Evolutionary conservation across 1,140 invertebrate species (phyloP), one percentile per base, ranked within the genome.

Genomic region (Stegodyphus dumicola): DNA sequence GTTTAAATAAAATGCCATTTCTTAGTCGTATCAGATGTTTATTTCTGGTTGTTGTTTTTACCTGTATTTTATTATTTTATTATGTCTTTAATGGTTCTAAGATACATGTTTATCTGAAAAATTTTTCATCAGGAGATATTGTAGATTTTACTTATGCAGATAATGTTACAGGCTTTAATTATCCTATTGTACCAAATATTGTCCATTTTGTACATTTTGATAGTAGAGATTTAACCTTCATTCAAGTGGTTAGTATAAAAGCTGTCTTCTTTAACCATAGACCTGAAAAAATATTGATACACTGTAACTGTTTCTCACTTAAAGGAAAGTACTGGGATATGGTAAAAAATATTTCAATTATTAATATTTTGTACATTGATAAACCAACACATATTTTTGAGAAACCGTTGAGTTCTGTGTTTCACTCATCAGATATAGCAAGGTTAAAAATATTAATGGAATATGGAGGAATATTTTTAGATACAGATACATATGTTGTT

Each of bases 391-490:
- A 89, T 69, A 86, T 90, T 54, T 90, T 88, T 83, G 88, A 84
- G 33, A 86, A 88, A 69, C 84, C 71, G 64, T 54, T 90, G 17
- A 88, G 87, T 78, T 88, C 87, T n/a, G 80, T 91, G 9, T 90
- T 89, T 86, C 91, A 91, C 83, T 87, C 89, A 18, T 88, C 90
- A 17, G 91, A 91, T 87, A 88, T 91, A 17, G 88, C 89, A 17
- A 86, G 91, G 51, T 86, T 91, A 10, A 74, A 88, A 65, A 86
- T 91, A 7, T 79, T 91, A 10, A 89, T 88, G 87, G 67, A 88
- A 78, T 89, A 88, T 77, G 91, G 91, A 18, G 91, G 91, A 10
- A 91, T 91, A 56, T 91, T 89, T 85, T 85, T 91, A 5, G 91
- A 91, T 85, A 90, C 89, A 64, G 91, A 91, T 88, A 88, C 89